Conservation (phyloP, 2,888 invertebrate species). For the Pherbina coryleti region DNA sequence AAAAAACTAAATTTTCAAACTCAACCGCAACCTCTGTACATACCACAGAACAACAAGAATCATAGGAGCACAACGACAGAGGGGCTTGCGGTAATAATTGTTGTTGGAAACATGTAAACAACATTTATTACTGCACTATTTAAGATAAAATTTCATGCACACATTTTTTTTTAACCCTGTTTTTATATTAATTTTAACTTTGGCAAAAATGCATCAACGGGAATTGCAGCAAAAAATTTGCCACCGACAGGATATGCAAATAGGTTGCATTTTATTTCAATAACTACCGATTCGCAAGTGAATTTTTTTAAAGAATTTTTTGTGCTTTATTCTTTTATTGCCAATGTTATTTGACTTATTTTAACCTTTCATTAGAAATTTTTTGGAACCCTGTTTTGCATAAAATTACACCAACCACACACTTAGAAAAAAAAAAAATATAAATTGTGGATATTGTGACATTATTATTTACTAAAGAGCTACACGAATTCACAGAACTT, state of each 20-base stretch:
- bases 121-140: background rate
- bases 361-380: no score
- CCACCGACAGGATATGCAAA: background rate
- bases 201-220: background rate
- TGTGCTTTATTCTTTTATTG: no score
- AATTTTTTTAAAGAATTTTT: background rate
- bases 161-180: background rate
- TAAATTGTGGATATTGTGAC: no score
- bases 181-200: background rate
- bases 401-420: no score
- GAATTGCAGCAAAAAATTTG: slow-evolving; percentile 7
- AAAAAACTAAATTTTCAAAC: background rate
- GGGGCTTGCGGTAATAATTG: background rate
- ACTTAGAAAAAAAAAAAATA: no score
- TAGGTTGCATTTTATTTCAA: slow-evolving; percentile 19
- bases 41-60: background rate
- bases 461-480: no score
- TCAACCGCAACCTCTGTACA: background rate
- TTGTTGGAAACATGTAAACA: background rate
- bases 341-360: no score
- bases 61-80: background rate
- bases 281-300: background rate
- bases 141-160: background rate
- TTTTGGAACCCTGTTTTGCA: no score
- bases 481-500: no score